Conservation (phyloP, 1,140 invertebrate genomes). For the Drosophila nigromelanica region DNA sequence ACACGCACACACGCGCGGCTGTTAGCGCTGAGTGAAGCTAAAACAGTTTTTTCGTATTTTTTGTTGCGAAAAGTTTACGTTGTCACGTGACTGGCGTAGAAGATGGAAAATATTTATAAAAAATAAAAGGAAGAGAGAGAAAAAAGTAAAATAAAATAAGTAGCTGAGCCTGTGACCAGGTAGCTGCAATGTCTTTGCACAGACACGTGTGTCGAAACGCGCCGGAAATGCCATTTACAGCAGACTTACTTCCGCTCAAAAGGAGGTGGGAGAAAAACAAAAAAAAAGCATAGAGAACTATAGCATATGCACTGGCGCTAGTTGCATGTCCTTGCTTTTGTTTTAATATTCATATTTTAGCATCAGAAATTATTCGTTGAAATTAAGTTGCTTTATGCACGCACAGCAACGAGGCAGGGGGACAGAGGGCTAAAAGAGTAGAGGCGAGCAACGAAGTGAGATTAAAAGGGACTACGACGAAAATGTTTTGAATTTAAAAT, state of each 20-base stretch:
- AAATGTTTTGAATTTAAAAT: conserved; percentile 83
- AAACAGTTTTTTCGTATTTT: conserved; percentile 40
- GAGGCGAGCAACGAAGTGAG: conserved; percentile 37
- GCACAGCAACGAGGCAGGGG: conserved; percentile 23
- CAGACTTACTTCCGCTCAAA: conserved; percentile 32
- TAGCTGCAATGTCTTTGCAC: conserved; percentile 32
- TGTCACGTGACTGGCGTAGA: conserved; percentile 64
- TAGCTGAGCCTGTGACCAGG: conserved; percentile 34
- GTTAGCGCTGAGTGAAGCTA: neutral
- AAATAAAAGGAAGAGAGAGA: conserved; percentile 30
- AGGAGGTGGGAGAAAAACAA: neutral
- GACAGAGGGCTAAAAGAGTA: neutral
- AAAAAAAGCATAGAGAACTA: conserved; percentile 11
- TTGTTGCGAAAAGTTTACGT: conserved; percentile 51
- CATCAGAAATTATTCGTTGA: conserved; percentile 76
- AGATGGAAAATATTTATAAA: conserved; percentile 61
- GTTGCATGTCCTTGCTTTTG: conserved; percentile 57
- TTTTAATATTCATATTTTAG: conserved; percentile 82
- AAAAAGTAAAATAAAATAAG: conserved; percentile 5
- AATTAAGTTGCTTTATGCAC: conserved; percentile 74
- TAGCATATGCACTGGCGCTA: conserved; percentile 50
- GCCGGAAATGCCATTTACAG: conserved; percentile 71
- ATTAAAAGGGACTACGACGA: conserved; percentile 61
- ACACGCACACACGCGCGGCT: conserved; percentile 1
- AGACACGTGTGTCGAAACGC: conserved; percentile 33